Evolutionary conservation across 64 coral and sea anemone species (phyloP).

Genomic region (Montipora sp.): DNA sequence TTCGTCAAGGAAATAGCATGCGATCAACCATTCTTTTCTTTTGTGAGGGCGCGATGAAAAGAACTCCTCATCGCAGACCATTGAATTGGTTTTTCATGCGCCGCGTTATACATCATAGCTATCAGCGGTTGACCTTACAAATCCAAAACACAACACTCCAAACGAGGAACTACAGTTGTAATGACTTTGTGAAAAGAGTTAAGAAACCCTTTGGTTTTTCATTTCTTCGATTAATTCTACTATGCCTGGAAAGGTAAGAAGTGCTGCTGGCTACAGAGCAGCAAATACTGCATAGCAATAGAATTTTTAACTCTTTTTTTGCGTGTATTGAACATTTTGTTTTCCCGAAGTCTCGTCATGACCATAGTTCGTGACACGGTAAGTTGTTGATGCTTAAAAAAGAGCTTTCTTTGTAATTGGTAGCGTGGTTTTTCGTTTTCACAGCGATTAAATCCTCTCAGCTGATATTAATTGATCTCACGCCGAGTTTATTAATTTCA

Average conservation of each 20-base stretch:
- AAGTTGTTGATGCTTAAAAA: background rate
- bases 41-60: no score
- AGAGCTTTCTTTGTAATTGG: background rate
- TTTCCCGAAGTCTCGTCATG: slow-evolving; percentile 13
- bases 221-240: background rate
- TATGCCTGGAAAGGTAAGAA: slow-evolving; percentile 58
- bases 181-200: background rate
- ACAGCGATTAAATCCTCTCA: background rate
- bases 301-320: background rate
- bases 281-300: background rate
- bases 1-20: no score
- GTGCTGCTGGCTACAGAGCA: background rate
- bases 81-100: no score
- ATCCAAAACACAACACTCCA: slow-evolving; percentile 1
- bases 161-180: background rate
- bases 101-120: background rate
- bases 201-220: background rate
- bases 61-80: background rate
- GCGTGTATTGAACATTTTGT: background rate
- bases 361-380: background rate
- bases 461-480: background rate
- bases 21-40: no score
- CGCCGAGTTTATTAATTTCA: background rate
- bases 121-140: slow-evolving; percentile 15
- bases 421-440: background rate